Conservation (phyloP, 2,888 invertebrate species). For the Hoplodrina blanda region DNA sequence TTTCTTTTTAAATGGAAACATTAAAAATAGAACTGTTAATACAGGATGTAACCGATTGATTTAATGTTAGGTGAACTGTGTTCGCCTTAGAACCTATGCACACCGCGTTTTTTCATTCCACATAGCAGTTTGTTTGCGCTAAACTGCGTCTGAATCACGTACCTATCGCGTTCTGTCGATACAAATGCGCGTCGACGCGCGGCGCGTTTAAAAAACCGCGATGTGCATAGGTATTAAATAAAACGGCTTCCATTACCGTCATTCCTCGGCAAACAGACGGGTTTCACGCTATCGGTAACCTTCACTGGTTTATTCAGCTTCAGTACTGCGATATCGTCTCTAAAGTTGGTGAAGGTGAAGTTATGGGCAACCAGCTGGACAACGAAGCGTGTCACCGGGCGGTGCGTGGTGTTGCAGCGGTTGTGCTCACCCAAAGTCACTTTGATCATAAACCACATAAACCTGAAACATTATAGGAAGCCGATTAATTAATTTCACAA, state of each 20-base stretch:
- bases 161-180: too few species aligned
- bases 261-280: constrained; percentile 94
- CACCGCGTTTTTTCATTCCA: too few species aligned
- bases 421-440: constrained; percentile 96
- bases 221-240: not conserved
- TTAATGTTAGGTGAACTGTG: too few species aligned
- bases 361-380: constrained; percentile 93
- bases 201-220: too few species aligned
- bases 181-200: too few species aligned
- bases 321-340: constrained; percentile 95
- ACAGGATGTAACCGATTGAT: too few species aligned
- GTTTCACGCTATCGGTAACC: constrained; percentile 94
- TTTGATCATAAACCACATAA: constrained; percentile 98
- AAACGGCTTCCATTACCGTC: constrained; percentile 84
- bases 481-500: too few species aligned
- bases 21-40: too few species aligned
- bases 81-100: too few species aligned
- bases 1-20: too few species aligned
- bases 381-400: constrained; percentile 94
- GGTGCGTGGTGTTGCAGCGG: constrained; percentile 93
- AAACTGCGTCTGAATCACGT: too few species aligned
- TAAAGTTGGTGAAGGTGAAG: constrained; percentile 95
- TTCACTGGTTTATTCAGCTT: constrained; percentile 94
- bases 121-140: too few species aligned
- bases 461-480: constrained; percentile 83